Conservation (phyloP, 2,113 vertebrate species). For the Sialia sialis region DNA sequence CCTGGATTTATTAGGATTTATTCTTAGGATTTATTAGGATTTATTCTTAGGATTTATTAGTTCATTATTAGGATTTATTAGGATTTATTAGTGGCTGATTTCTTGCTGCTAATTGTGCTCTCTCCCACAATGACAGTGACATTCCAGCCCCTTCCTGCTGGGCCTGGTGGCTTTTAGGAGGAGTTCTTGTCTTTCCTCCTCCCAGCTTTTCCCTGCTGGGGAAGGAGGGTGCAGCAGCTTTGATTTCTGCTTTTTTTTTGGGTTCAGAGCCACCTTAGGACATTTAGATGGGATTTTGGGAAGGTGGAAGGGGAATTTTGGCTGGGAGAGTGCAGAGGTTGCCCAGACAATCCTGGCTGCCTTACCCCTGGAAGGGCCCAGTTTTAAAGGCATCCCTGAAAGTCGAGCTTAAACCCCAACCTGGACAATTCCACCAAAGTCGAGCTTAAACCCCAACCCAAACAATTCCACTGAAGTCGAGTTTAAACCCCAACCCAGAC, state of each 20-base stretch:
- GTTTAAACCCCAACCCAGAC: no score
- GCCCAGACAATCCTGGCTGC: background rate
- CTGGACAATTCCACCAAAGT: no score
- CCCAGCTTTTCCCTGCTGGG: no score
- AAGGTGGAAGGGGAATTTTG: no score
- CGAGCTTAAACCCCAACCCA: no score
- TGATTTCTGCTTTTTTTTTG: background rate
- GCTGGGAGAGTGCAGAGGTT: background rate
- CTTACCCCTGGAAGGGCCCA: no score
- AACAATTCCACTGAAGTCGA: no score
- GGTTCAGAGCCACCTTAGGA: background rate
- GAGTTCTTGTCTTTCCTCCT: background rate
- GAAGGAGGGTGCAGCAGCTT: accelerated
- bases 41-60: background rate
- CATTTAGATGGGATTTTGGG: background rate
- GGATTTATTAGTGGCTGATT: background rate
- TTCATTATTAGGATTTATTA: no score
- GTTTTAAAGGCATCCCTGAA: no score
- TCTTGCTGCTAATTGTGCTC: background rate
- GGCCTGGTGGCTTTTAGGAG: background rate
- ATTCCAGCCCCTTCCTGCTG: background rate
- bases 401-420: no score
- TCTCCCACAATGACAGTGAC: background rate
- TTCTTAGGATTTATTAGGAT: no score
- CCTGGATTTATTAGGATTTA: no score